Base-by-base conservation (phyloP, 2,797 vertebrate species). In the Otolemur crassicaudatus region DNA sequence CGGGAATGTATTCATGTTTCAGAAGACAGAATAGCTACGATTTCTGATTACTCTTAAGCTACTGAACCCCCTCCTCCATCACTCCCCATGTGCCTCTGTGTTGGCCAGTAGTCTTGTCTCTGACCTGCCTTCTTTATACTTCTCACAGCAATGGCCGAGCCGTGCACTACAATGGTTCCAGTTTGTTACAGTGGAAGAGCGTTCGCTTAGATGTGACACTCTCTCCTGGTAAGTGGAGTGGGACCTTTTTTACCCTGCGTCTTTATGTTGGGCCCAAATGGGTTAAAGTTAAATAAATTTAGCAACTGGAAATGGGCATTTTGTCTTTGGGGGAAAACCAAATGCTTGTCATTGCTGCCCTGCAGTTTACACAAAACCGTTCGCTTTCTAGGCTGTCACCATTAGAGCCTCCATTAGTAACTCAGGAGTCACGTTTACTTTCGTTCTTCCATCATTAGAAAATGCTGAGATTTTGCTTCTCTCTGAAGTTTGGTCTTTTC, bases 91-190 rank as follows among this genome's bases (percentile, higher is more conserved):
- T 5, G 19, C 10, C 25, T 31, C 20, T 14, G 3, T 23, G 27
- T 19, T 13, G 22, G 17, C 40, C 5, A 12, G 2, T n/a, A 34
- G 31, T 56, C 49, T 22, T 29, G 19, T 61, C 46, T 40, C 58
- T 98, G 86, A 98, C 1, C 16, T 7, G n/a, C 17, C 29, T 94
- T 84, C 40, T 94, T 82, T 58, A 90, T 63, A 95, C 20, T 86
- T 31, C 40, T 91, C 83, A 87, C 97, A 99, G 99, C 99, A 99
- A 99, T 73, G 99, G 99, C 19, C 98, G 99, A 96, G 99, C 99
- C 7, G 99, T 99, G 95, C 99, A 99, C 98, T 99, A 99, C 98
- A 99, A 99, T 27, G 99, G 99, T 96, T 99, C 99, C 98, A 99
- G 99, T 98, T 98, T 99, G 95, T 98, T 99, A 49, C 99, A 99